Percentiles rank a stretch among this genome's conserved stretches.
phyloP scores from a whole-genome alignment of 2,888 invertebrate species.

The Pinctada fucata region DNA sequence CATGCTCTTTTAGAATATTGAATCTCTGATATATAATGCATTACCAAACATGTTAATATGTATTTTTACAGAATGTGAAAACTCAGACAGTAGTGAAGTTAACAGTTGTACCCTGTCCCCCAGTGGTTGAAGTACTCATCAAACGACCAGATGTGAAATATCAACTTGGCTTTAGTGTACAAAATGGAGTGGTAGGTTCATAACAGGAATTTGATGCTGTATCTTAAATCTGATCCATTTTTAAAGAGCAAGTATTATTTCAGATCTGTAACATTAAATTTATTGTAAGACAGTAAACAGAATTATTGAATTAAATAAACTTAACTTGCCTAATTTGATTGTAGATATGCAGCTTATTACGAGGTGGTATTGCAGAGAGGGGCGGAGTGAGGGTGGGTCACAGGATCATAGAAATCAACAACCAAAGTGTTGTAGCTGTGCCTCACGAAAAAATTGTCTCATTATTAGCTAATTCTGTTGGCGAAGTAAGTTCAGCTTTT shows the following conservation, averaged over 20 bases:
- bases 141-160: conserved; percentile 99
- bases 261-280: too few relatives aligned
- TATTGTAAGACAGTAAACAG: too few relatives aligned
- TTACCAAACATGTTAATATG: too few relatives aligned
- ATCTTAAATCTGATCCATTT: neutral
- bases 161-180: conserved; percentile 99
- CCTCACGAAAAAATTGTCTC: conserved; percentile 99
- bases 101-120: conserved; percentile 99
- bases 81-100: conserved; percentile 99
- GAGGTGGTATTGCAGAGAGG: conserved; percentile 99
- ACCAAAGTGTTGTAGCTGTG: conserved; percentile 99
- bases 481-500: conserved; percentile 86
- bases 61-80: conserved; percentile 84
- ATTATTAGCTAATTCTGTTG: conserved; percentile 98
- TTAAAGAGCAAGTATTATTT: neutral
- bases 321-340: too few relatives aligned
- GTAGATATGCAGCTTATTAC: conserved; percentile 95
- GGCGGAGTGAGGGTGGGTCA: conserved; percentile 99
- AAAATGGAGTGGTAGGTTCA: conserved; percentile 95
- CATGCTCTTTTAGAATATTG: too few relatives aligned
- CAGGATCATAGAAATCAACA: conserved; percentile 99
- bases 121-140: conserved; percentile 99
- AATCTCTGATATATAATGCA: too few relatives aligned
- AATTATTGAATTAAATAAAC: too few relatives aligned
- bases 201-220: neutral